Conservation (phyloP, 2,888 invertebrate species). For the Norana najaformis region DNA sequence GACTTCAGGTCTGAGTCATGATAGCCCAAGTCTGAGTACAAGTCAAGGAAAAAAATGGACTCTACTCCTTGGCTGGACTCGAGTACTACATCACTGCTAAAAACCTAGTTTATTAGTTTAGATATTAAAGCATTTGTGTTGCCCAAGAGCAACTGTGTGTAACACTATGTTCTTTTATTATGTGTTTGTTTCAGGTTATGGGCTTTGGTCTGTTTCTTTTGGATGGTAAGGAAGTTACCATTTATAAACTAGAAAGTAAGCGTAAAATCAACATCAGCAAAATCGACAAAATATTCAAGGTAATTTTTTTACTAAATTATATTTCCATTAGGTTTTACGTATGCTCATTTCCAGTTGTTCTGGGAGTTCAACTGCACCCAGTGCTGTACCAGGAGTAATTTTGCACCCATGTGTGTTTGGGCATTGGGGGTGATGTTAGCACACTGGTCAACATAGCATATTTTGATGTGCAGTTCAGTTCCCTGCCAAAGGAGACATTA, state of each 20-base stretch:
- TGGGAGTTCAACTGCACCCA: background rate
- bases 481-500: background rate
- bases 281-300: slow-evolving; percentile 95
- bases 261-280: slow-evolving; percentile 89
- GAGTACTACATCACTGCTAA: no score
- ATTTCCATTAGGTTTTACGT: background rate
- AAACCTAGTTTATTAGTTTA: no score
- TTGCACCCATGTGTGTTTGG: background rate
- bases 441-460: background rate
- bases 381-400: background rate
- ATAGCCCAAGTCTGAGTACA: no score
- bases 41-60: no score
- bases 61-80: no score
- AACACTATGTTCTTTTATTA: no score
- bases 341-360: background rate
- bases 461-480: background rate
- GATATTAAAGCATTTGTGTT: no score
- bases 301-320: slow-evolving; percentile 55
- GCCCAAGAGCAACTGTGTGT: no score
- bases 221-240: slow-evolving; percentile 70
- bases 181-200: slow-evolving; percentile 61
- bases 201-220: slow-evolving; percentile 94
- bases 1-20: no score
- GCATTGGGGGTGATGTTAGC: background rate
- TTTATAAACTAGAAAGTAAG: slow-evolving; percentile 93